These are phyloP conservation scores for Alloscopus bannaensis DNA, from an alignment of 2,888 invertebrate species.

Conservation along the genomic window DNA sequence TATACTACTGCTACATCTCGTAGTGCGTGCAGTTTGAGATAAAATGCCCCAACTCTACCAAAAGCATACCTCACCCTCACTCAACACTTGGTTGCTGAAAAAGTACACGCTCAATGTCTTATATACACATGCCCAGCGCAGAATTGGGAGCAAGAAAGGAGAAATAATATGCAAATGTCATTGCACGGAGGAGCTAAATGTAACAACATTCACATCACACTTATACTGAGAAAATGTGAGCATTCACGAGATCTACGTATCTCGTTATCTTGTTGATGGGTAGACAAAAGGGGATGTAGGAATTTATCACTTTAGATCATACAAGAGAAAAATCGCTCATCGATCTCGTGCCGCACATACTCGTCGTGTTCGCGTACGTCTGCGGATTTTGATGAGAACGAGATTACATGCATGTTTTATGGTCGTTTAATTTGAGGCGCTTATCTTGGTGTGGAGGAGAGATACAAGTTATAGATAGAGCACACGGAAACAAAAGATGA, in stretches of 20 bases:
- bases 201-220: not conserved
- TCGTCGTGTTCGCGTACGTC: not conserved
- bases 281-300: not conserved
- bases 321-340: not conserved
- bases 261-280: not conserved
- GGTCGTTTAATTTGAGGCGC: conserved; percentile 1
- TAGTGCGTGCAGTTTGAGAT: not conserved
- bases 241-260: not conserved
- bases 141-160: not conserved
- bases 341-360: not conserved
- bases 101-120: not conserved
- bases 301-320: conserved; percentile 1
- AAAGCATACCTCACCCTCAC: not conserved
- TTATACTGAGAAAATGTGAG: not conserved
- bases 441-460: not conserved
- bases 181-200: conserved; percentile 1
- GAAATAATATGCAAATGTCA: conserved; percentile 18
- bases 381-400: not conserved
- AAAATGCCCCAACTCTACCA: not conserved
- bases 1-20: not conserved
- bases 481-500: not conserved
- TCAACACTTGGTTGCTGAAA: not conserved
- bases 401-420: conserved; percentile 25
- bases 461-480: not conserved
- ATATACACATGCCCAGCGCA: not conserved